A percentile compares a stretch with the other conserved stretches of the same genome.
phyloP scores from a whole-genome alignment of 2,797 vertebrate species.

The Peromyscus nudipes region DNA sequence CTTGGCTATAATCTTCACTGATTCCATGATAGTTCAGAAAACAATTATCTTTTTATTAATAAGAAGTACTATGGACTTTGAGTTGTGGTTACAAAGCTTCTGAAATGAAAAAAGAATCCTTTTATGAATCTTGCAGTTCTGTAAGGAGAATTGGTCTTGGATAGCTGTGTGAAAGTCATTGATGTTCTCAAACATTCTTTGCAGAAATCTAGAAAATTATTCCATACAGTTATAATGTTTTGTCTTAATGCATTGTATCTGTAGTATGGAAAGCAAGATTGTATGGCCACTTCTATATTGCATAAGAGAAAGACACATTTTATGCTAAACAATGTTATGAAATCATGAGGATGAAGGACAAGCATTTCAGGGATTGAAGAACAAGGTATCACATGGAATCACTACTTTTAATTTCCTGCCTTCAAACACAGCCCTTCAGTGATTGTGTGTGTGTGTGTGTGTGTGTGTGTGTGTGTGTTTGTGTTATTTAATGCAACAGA shows the following conservation, averaged over 20 bases:
- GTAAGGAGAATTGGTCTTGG: not conserved
- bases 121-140: not conserved
- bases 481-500: no score
- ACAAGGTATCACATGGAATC: accelerated
- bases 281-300: not conserved
- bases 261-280: not conserved
- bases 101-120: not conserved
- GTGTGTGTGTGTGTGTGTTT: no score
- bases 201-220: not conserved
- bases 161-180: not conserved
- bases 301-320: not conserved
- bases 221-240: not conserved
- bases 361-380: not conserved
- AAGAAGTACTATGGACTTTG: not conserved
- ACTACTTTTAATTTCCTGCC: not conserved
- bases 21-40: not conserved
- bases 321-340: not conserved
- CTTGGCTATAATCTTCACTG: not conserved
- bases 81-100: not conserved
- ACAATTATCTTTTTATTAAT: not conserved
- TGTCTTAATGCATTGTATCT: not conserved
- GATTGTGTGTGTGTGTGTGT: no score
- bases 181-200: not conserved
- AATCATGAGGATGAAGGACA: not conserved
- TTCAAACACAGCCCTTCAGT: not conserved